These are phyloP conservation scores for Enteromius unitaeniatus DNA, from an alignment of 2,797 vertebrate genomes.

Conservation along the genomic window DNA sequence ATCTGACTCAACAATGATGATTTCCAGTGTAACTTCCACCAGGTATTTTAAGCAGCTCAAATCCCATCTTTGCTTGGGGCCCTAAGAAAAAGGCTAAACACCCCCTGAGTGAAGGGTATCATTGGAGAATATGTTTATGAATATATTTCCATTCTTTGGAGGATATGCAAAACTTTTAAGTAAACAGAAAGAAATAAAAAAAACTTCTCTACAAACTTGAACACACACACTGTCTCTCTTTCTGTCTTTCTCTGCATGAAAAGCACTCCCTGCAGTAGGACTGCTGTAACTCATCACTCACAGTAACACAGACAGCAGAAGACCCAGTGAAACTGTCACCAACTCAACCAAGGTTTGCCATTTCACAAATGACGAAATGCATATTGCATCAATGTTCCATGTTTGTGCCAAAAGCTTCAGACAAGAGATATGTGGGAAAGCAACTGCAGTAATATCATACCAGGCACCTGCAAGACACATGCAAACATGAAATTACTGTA, in stretches of 20 bases:
- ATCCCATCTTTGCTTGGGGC: background rate
- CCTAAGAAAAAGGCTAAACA: background rate
- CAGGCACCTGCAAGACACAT: background rate
- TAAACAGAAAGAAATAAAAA: conserved; percentile 48
- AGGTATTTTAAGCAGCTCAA: background rate
- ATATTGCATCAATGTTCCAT: conserved; percentile 6
- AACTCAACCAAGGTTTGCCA: conserved; percentile 62
- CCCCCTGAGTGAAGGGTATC: background rate
- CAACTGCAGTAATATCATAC: background rate
- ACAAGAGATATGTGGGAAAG: conserved; percentile 22
- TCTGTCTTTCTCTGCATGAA: conserved; percentile 63
- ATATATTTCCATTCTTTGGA: conserved; percentile 21
- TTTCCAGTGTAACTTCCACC: conserved; percentile 2
- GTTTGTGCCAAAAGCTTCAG: conserved; percentile 25
- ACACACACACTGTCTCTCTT: conserved; percentile 57
- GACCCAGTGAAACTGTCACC: conserved; percentile 42
- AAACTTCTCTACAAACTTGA: conserved; percentile 67
- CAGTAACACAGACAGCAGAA: conserved; percentile 63
- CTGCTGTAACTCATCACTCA: conserved; percentile 76
- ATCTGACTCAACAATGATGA: conserved; percentile 10
- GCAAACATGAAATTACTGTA: background rate
- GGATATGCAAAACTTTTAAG: background rate
- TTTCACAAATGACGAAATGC: conserved; percentile 58
- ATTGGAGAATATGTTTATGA: conserved; percentile 45
- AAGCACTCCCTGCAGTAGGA: conserved; percentile 72